A percentile compares a stretch with the other conserved stretches of the same genome.
Evolutionary conservation across 2,113 vertebrate genomes (phyloP).

Genomic region (Notothenia coriiceps): DNA sequence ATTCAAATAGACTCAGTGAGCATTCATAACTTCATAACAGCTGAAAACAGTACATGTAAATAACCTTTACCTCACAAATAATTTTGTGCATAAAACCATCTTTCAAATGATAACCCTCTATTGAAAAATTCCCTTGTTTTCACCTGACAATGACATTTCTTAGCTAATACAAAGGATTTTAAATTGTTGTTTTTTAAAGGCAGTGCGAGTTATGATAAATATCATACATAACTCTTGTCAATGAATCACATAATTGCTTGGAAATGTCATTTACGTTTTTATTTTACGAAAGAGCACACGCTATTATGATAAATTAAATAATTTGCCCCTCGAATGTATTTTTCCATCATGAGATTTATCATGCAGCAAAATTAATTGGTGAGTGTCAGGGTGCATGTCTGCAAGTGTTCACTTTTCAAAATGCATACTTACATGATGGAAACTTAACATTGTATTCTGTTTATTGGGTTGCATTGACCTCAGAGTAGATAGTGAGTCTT

Average conservation of each 20-base stretch:
- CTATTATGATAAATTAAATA: slow-evolving; percentile 70
- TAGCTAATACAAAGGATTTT: neutral
- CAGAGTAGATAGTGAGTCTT: neutral
- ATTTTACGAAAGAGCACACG: slow-evolving; percentile 61
- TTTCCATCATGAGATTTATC: slow-evolving; percentile 59
- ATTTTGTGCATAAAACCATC: neutral
- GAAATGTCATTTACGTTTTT: slow-evolving; percentile 58
- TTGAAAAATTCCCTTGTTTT: no score
- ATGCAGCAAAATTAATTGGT: slow-evolving; percentile 55
- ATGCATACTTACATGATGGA: neutral
- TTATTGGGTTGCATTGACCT: slow-evolving; percentile 6
- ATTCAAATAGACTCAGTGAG: neutral
- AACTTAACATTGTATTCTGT: neutral
- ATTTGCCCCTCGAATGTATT: slow-evolving; percentile 62
- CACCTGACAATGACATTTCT: neutral
- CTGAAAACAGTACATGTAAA: neutral
- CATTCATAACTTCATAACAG: neutral
- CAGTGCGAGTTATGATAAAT: slow-evolving; percentile 9
- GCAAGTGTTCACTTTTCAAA: neutral
- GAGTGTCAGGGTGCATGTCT: neutral
- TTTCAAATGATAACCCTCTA: neutral
- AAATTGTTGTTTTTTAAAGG: neutral
- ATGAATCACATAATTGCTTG: slow-evolving; percentile 46
- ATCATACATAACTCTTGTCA: slow-evolving; percentile 9
- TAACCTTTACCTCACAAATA: neutral